Conservation (phyloP, 2,888 invertebrate genomes). For the Tinea trinotella region DNA sequence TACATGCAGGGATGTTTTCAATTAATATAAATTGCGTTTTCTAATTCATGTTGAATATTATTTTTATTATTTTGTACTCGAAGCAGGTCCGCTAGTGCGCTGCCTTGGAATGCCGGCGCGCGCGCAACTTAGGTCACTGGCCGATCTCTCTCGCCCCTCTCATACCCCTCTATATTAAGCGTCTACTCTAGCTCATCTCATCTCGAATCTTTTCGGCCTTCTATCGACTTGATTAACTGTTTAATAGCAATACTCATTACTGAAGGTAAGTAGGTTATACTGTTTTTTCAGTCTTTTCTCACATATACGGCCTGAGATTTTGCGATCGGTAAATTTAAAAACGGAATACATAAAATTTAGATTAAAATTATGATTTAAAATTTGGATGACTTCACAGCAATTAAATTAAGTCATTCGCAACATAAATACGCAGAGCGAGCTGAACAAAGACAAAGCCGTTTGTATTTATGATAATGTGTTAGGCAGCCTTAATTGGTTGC, state of each 20-base stretch:
- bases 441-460: conserved; percentile 34
- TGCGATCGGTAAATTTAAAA: background rate
- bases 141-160: conserved; percentile 44
- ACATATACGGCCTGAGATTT: background rate
- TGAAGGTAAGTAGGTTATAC: conserved; percentile 24
- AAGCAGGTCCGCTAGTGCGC: conserved; percentile 51
- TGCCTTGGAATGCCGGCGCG: conserved; percentile 50
- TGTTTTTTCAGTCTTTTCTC: background rate
- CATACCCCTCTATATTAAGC: conserved; percentile 25
- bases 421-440: conserved; percentile 29
- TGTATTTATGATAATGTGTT: conserved; percentile 38
- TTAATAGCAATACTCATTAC: conserved; percentile 40
- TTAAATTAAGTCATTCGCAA: conserved; percentile 32
- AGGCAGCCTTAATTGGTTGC: conserved; percentile 34
- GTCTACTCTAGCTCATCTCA: conserved; percentile 28
- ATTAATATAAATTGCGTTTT: conserved; percentile 12
- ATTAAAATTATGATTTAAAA: background rate
- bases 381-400: conserved; percentile 26
- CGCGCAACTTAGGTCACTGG: conserved; percentile 51
- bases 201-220: conserved; percentile 43
- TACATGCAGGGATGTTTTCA: background rate
- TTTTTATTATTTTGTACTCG: conserved; percentile 2
- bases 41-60: background rate
- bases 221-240: conserved; percentile 62
- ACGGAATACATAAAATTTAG: background rate